These are phyloP conservation scores for Pterocles burchelli DNA, from an alignment of 2,113 vertebrate species.

Conservation along the genomic window DNA sequence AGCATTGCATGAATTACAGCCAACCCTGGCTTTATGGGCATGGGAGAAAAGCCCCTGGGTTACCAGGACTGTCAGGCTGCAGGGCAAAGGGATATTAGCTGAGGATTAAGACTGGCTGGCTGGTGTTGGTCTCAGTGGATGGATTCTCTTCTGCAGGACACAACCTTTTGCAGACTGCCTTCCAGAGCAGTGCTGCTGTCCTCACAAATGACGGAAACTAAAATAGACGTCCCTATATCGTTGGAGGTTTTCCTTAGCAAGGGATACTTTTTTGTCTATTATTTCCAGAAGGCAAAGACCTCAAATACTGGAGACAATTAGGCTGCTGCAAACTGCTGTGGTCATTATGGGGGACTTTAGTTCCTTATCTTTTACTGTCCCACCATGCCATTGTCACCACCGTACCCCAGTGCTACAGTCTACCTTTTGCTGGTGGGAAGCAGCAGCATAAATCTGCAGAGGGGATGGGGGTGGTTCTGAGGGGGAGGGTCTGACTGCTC, in stretches of 20 bases:
- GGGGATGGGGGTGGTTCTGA: neutral
- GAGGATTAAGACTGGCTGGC: neutral
- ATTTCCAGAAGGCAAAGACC: neutral
- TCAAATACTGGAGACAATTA: neutral
- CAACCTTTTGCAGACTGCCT: neutral
- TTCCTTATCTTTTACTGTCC: neutral
- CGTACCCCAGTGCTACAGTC: neutral
- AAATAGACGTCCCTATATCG: neutral
- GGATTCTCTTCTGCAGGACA: neutral
- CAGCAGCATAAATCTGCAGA: neutral
- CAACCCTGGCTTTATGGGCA: neutral
- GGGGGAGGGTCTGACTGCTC: neutral
- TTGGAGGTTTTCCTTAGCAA: neutral
- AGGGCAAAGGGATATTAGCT: neutral
- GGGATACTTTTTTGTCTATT: neutral
- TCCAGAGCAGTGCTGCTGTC: neutral
- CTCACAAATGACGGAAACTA: neutral
- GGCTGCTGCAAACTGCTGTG: neutral
- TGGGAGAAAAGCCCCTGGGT: neutral
- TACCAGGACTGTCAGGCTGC: neutral
- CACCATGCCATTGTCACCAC: neutral
- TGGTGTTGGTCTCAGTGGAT: neutral
- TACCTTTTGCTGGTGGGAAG: neutral
- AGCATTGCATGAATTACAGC: neutral
- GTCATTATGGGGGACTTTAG: neutral